Conservation (phyloP, 2,113 vertebrate species). For the Dicentrarchus labrax region DNA sequence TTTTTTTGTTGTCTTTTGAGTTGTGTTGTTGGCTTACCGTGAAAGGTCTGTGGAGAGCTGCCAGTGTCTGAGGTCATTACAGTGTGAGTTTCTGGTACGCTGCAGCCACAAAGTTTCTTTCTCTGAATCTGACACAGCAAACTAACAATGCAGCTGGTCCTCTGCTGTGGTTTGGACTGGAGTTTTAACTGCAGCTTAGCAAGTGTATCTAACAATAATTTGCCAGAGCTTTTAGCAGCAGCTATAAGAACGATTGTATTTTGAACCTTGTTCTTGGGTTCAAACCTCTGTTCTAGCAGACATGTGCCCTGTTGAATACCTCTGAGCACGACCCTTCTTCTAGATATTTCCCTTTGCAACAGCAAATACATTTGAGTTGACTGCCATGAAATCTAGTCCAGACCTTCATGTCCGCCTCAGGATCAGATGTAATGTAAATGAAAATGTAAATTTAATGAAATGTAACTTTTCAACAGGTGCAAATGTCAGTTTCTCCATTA, state of each 20-base stretch:
- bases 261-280: neutral
- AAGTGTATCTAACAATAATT: neutral
- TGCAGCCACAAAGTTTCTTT: conserved; percentile 57
- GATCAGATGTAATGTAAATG: neutral
- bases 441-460: too few relatives aligned
- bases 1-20: conserved; percentile 55
- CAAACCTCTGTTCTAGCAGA: neutral
- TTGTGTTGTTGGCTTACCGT: conserved; percentile 54
- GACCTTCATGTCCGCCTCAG: neutral
- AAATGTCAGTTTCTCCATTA: neutral
- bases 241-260: neutral
- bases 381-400: neutral
- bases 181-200: neutral
- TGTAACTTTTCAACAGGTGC: neutral
- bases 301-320: neutral
- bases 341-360: neutral
- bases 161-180: conserved; percentile 10
- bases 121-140: conserved; percentile 43
- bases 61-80: conserved; percentile 68
- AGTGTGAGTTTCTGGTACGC: conserved; percentile 57
- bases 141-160: conserved; percentile 21
- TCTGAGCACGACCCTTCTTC: neutral
- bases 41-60: conserved; percentile 58
- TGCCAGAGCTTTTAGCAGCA: neutral
- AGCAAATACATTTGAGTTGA: neutral